Conservation (phyloP, 2,113 vertebrate species). For the Dipodomys merriami region DNA sequence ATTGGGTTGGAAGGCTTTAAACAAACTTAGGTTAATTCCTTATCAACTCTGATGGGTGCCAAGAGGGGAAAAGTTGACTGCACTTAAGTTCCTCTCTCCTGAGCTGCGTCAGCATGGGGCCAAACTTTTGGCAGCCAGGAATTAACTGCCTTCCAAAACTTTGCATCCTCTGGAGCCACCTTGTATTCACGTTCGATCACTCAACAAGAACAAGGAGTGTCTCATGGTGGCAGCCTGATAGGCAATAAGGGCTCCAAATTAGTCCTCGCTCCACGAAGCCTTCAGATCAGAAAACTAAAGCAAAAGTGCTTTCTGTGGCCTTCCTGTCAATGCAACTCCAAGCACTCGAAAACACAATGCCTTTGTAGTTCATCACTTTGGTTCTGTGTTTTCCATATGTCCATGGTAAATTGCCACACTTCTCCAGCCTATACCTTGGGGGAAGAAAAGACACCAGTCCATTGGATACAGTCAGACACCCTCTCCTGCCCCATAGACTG, state of each 20-base stretch:
- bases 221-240: not conserved
- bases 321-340: constrained; percentile 15
- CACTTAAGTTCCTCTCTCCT: not conserved
- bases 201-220: not conserved
- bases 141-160: constrained; percentile 6
- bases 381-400: not conserved
- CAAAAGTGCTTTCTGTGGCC: not conserved
- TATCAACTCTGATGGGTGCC: not conserved
- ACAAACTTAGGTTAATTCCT: constrained; percentile 41
- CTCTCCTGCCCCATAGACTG: not conserved
- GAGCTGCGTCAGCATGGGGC: not conserved
- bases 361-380: not conserved
- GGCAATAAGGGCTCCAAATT: not conserved
- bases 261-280: not conserved
- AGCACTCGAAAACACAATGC: not conserved
- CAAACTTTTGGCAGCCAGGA: not conserved
- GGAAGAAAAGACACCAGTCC: not conserved
- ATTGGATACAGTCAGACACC: too few relatives aligned
- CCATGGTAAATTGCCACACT: too few relatives aligned
- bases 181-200: not conserved
- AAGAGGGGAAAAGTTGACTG: not conserved
- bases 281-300: constrained; percentile 6
- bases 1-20: not conserved
- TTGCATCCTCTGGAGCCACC: not conserved
- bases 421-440: not conserved